Conservation (phyloP, 2,113 vertebrate genomes). For the Lynx canadensis region DNA sequence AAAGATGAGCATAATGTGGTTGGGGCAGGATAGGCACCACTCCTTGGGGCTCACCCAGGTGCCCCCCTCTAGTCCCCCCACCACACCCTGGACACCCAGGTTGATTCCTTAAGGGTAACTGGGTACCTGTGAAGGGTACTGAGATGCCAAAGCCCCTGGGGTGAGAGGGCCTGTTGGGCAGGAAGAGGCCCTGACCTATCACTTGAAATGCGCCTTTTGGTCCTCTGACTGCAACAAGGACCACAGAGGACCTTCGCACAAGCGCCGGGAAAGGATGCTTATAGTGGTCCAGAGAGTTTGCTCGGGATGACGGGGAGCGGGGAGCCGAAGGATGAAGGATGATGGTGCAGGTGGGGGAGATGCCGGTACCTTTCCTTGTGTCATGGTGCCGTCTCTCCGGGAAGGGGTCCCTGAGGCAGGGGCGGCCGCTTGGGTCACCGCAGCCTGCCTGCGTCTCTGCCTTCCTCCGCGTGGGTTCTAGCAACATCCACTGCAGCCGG, state of each 20-base stretch:
- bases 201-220: slow-evolving; percentile 2
- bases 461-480: slow-evolving; percentile 80
- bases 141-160: background rate
- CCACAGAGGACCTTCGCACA: background rate
- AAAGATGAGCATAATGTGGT: background rate
- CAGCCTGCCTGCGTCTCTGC: slow-evolving; percentile 78
- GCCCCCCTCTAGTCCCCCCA: background rate
- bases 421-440: slow-evolving; percentile 62
- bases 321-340: slow-evolving; percentile 41
- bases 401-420: slow-evolving; percentile 71
- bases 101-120: background rate
- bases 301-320: background rate
- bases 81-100: background rate
- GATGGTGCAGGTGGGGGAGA: slow-evolving; percentile 54
- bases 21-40: background rate
- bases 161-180: background rate
- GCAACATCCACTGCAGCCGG: slow-evolving; percentile 81
- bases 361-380: slow-evolving; percentile 93
- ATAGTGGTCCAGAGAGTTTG: slow-evolving; percentile 39
- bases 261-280: slow-evolving; percentile 21
- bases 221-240: slow-evolving; percentile 44
- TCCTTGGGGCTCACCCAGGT: background rate
- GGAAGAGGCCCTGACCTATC: background rate
- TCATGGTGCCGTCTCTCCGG: slow-evolving; percentile 88
- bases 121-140: background rate